phyloP scores from a whole-genome alignment of 2,797 vertebrate species.

The Cossypha polioptera region DNA sequence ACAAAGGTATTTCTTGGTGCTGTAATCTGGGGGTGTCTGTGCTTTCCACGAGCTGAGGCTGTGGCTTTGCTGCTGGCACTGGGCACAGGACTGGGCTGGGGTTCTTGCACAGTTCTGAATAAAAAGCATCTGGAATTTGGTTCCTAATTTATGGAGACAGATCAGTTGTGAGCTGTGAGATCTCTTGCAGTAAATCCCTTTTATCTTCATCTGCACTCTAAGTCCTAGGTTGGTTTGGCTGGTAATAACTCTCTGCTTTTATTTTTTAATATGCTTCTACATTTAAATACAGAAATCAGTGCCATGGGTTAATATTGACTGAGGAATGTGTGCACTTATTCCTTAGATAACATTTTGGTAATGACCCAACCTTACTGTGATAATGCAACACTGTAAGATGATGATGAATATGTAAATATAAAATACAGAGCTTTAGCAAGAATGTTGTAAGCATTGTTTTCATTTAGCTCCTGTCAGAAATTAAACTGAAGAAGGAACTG shows the following conservation, averaged over 20 bases:
- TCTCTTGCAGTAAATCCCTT: neutral
- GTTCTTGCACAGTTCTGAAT: neutral
- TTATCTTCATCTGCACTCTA: neutral
- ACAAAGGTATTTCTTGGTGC: conserved; percentile 77
- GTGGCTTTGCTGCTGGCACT: neutral
- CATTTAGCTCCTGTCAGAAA: conserved; percentile 83
- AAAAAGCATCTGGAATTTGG: neutral
- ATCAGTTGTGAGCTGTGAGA: neutral
- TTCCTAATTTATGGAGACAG: neutral
- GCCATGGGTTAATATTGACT: neutral
- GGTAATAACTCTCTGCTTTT: neutral
- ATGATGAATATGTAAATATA: neutral
- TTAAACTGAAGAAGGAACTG: conserved; percentile 82
- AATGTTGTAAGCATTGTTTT: conserved; percentile 3
- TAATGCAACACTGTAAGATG: neutral
- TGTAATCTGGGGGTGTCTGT: neutral
- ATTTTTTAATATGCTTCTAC: neutral
- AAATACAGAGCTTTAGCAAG: neutral
- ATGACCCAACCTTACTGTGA: neutral
- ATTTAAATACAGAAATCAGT: neutral
- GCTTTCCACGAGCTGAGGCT: neutral
- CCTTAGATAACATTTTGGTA: neutral
- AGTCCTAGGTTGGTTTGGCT: neutral
- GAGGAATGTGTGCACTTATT: neutral
- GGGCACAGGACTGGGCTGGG: neutral